Percentiles rank a stretch among this genome's conserved stretches.
Conservation (phyloP, 2,888 invertebrate genomes). For the Trisateles emortualis region DNA sequence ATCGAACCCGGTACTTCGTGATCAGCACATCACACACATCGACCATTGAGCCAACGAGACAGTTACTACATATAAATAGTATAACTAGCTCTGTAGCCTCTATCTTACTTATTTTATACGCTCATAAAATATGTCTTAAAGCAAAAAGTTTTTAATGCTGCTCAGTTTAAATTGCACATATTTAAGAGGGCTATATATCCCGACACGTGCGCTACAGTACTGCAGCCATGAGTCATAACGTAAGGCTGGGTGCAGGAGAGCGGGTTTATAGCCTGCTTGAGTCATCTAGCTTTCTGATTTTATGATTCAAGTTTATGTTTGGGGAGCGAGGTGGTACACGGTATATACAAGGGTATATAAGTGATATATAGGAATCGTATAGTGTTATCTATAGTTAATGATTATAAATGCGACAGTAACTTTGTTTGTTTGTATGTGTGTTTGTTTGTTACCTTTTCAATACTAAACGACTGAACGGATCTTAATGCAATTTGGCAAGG, state of each 20-base stretch:
- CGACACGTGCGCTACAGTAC: not conserved
- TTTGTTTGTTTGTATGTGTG: no score
- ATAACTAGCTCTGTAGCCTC: no score
- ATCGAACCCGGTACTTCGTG: no score
- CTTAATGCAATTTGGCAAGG: no score
- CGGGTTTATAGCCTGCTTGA: constrained; percentile 21
- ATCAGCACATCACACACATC: no score
- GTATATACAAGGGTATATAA: not conserved
- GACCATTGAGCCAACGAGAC: no score
- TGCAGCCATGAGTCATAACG: constrained; percentile 18
- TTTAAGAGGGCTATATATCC: not conserved
- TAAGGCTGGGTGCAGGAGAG: constrained; percentile 16
- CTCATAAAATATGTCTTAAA: constrained; percentile 3
- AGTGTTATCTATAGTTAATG: no score
- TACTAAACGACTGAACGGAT: no score
- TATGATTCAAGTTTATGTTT: constrained; percentile 33
- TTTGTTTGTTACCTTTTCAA: no score
- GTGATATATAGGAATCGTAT: no score
- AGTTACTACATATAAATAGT: no score
- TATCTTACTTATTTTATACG: not conserved
- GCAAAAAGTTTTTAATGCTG: not conserved
- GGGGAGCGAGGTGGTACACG: not conserved
- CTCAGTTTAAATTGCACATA: constrained; percentile 9
- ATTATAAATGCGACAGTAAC: no score
- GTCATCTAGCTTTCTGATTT: constrained; percentile 30